Percentiles rank a stretch among this genome's conserved stretches.
Conservation (phyloP, 1,140 invertebrate species). For the Pachyrhynchus sulphureomaculatus region DNA sequence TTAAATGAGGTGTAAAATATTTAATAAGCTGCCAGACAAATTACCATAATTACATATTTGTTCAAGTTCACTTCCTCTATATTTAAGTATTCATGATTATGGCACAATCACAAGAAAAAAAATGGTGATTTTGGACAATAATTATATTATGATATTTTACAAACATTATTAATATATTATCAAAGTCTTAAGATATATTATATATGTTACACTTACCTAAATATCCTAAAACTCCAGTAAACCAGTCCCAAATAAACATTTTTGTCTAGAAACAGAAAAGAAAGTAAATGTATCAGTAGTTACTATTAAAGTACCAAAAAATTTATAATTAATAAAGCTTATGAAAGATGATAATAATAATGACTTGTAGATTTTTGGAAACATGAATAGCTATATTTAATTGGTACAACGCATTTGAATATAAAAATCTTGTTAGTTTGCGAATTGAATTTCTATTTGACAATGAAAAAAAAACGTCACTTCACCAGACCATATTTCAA, state of each 20-base stretch:
- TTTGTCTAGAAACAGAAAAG: slow-evolving; percentile 41
- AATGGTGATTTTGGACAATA: too few species aligned
- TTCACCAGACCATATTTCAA: background rate
- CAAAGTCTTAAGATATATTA: too few species aligned
- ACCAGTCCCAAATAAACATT: slow-evolving; percentile 99
- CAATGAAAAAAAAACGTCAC: slow-evolving; percentile 10
- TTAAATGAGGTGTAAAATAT: too few species aligned
- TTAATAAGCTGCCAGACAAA: too few species aligned
- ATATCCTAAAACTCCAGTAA: slow-evolving; percentile 92
- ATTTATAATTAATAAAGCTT: too few species aligned
- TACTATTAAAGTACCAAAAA: background rate
- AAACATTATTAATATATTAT: too few species aligned
- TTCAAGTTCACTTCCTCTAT: too few species aligned
- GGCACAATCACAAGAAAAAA: too few species aligned
- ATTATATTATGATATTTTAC: too few species aligned
- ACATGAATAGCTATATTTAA: background rate
- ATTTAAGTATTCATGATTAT: too few species aligned
- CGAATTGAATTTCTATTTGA: background rate
- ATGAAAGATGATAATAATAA: background rate
- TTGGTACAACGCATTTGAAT: background rate
- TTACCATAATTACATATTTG: too few species aligned
- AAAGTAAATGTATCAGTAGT: background rate
- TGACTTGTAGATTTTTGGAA: background rate
- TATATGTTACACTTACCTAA: slow-evolving; percentile 71
- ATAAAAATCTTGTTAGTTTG: background rate